Base-by-base conservation (phyloP, 2,113 vertebrate species). In the Paramisgurnus dabryanus region DNA sequence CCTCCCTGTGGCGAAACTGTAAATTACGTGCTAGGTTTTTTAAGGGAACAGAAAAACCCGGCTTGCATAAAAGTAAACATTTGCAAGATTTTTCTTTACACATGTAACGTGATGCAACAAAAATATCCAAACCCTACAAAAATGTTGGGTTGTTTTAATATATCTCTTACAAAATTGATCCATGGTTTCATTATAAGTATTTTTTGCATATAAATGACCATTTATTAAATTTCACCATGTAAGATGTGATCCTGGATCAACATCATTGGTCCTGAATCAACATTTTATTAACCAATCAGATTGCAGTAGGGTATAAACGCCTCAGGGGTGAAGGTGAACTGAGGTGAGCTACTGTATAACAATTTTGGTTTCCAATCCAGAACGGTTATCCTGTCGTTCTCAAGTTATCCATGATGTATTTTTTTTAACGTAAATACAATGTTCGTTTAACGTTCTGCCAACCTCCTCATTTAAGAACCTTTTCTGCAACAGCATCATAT, bases 1-100 rank as follows among this genome's bases (percentile, higher is more conserved):
- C 74, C 84, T 73, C 73, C 74, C 17, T 11, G 84, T 73, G 84
- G 84, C 41, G 64, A 74, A 11, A 50, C 45, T 43, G 43, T 5
- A n/a, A 65, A 71, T 9, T 61, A 47, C 67, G 53, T 15, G 8
- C 12, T 39, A 4, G 27, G 8, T 39, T n/a, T 57, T 57, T 0
- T 6, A 71, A 71, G 5, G 5, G 13, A 72, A 6, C 34, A 13
- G 39, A 58, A 43, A 57, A 58, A 13, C 1, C 70, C 60, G 40
- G 10, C 8, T 73, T 22, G 11, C 55, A 22, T 40, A 27, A 41
- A 7, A 45, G 27, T 60, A 60, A 45, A 73, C 60, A 57, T 43
- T 58, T 60, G 70, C 11, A 2, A 60, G 0, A 45, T 39, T 69
- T 68, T 9, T 57, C 9, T 27, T 22, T 22, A 22, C 22, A 53